These are phyloP conservation scores for Phalangium opilio DNA, from an alignment of 2,888 invertebrate species.

Conservation along the genomic window DNA sequence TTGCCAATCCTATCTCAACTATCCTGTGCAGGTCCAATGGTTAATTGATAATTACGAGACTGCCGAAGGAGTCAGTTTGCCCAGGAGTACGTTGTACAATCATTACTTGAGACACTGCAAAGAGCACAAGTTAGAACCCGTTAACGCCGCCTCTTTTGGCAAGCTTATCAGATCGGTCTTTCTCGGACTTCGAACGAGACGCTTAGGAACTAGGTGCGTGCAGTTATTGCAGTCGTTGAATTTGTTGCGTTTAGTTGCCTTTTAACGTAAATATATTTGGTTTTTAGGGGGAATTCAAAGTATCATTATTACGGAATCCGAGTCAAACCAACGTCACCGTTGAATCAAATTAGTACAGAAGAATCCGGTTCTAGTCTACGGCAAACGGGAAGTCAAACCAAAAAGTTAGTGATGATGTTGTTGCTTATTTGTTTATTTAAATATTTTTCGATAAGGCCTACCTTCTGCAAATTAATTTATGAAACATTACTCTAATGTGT, in stretches of 20 bases:
- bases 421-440: too few relatives aligned
- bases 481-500: too few relatives aligned
- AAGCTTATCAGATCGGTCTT: conserved; percentile 97
- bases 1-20: too few relatives aligned
- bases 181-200: conserved; percentile 78
- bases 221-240: too few relatives aligned
- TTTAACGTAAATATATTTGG: not conserved
- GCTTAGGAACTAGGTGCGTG: conserved; percentile 65
- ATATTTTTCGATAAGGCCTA: too few relatives aligned
- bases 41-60: conserved; percentile 96
- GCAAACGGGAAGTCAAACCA: conserved; percentile 31
- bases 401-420: conserved; percentile 26
- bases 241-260: too few relatives aligned
- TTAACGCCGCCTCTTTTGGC: conserved; percentile 98
- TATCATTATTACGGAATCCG: conserved; percentile 99
- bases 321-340: conserved; percentile 69
- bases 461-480: too few relatives aligned
- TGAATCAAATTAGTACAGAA: conserved; percentile 39
- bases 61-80: conserved; percentile 85
- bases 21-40: conserved; percentile 60
- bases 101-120: conserved; percentile 90
- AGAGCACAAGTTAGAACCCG: conserved; percentile 81
- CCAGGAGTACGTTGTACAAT: conserved; percentile 87
- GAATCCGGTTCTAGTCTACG: conserved; percentile 28
- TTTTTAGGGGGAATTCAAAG: conserved; percentile 67